Evolutionary conservation across 2,888 invertebrate genomes (phyloP).

Genomic region (Ellobium chinense): DNA sequence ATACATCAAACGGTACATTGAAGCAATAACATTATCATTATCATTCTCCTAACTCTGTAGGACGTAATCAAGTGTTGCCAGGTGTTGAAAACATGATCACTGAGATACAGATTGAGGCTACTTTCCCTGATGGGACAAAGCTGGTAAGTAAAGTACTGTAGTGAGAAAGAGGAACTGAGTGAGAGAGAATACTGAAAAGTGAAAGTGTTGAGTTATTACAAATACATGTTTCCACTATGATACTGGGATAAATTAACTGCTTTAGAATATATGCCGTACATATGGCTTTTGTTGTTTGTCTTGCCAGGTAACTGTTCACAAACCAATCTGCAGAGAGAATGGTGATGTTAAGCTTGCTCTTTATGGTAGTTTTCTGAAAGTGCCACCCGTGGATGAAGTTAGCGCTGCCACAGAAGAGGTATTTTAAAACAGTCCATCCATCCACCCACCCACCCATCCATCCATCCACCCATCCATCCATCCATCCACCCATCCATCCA

Average conservation of each 20-base stretch:
- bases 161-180: too few species aligned
- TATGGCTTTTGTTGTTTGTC: too few species aligned
- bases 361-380: constrained; percentile 76
- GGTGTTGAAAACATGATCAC: constrained; percentile 72
- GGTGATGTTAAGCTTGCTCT: constrained; percentile 73
- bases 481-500: too few species aligned
- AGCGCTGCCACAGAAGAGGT: neutral
- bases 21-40: neutral
- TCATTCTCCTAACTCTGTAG: constrained; percentile 47
- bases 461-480: too few species aligned
- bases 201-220: too few species aligned
- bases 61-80: constrained; percentile 69
- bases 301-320: constrained; percentile 75
- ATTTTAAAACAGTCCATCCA: neutral
- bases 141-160: too few species aligned
- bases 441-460: neutral
- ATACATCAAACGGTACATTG: neutral
- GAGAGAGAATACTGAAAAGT: too few species aligned
- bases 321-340: constrained; percentile 68
- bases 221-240: too few species aligned
- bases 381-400: constrained; percentile 53
- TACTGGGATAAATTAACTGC: too few species aligned
- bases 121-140: constrained; percentile 77
- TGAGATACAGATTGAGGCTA: constrained; percentile 75
- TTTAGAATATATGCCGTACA: too few species aligned